Conservation (phyloP, 2,888 invertebrate species). For the Aphidoletes aphidimyza region DNA sequence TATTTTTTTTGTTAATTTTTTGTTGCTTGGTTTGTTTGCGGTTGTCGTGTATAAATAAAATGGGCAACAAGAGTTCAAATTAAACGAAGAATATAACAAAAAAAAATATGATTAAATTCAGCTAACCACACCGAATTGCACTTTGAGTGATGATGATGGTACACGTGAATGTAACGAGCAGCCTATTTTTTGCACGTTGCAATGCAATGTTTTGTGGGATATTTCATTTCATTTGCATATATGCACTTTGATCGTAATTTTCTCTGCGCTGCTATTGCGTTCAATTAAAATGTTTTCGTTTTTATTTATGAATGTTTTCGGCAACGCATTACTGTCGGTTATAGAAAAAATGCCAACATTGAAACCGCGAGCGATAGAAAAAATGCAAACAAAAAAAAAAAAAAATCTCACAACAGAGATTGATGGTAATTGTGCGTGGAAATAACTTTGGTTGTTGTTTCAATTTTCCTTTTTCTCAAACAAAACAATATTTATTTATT, state of each 20-base stretch:
- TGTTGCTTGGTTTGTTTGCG: too few species aligned
- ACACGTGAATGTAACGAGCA: neutral
- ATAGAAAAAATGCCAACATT: neutral
- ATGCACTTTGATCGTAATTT: slow-evolving; percentile 47
- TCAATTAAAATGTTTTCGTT: neutral
- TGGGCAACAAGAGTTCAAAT: too few species aligned
- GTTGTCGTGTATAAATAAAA: too few species aligned
- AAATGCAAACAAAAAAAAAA: too few species aligned
- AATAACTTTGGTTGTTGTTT: too few species aligned
- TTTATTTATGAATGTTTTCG: neutral
- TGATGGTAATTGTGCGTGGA: neutral
- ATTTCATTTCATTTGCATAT: neutral
- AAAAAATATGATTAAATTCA: neutral
- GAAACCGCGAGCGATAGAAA: too few species aligned
- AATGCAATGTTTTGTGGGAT: too few species aligned
- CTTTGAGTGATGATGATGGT: neutral
- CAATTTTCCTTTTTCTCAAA: too few species aligned
- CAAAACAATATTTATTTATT: too few species aligned
- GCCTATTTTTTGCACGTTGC: too few species aligned
- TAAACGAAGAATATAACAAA: neutral
- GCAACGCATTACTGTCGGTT: neutral
- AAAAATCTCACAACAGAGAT: neutral
- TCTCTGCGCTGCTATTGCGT: neutral
- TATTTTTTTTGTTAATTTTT: too few species aligned
- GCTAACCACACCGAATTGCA: slow-evolving; percentile 34